These are phyloP conservation scores for Puma concolor DNA, from an alignment of 2,113 vertebrate genomes.

Conservation along the genomic window DNA sequence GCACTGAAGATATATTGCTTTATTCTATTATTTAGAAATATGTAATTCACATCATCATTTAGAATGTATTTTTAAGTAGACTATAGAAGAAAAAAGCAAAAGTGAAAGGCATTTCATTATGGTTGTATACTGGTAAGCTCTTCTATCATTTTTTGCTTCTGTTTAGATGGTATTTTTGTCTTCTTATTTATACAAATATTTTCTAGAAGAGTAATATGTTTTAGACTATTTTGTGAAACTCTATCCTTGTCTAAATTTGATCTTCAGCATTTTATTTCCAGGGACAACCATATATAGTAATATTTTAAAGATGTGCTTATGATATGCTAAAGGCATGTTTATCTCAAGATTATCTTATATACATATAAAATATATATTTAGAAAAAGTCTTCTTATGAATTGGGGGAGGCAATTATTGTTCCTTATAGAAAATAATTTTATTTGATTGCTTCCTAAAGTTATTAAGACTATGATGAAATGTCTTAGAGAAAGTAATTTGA, in stretches of 20 bases:
- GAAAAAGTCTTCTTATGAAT: neutral
- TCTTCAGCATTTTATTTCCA: neutral
- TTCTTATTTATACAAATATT: neutral
- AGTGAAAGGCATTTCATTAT: neutral
- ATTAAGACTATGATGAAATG: neutral
- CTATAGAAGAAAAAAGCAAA: neutral
- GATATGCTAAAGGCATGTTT: neutral
- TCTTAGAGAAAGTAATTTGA: neutral
- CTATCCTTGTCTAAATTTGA: neutral
- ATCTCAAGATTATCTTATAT: neutral
- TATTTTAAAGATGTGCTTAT: slow-evolving; percentile 10
- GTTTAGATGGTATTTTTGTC: neutral
- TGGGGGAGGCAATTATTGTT: neutral
- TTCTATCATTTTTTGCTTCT: neutral
- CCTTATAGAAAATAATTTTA: neutral
- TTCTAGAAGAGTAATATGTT: neutral
- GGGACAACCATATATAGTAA: neutral
- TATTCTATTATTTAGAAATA: neutral
- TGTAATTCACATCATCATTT: neutral
- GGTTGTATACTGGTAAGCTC: neutral
- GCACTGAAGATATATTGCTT: slow-evolving; percentile 1
- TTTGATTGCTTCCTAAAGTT: neutral
- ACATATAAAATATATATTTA: neutral
- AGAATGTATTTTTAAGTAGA: neutral
- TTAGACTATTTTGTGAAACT: slow-evolving; percentile 14